These are phyloP conservation scores for Aproaerema taeniolella DNA, from an alignment of 2,888 invertebrate species.

Conservation along the genomic window DNA sequence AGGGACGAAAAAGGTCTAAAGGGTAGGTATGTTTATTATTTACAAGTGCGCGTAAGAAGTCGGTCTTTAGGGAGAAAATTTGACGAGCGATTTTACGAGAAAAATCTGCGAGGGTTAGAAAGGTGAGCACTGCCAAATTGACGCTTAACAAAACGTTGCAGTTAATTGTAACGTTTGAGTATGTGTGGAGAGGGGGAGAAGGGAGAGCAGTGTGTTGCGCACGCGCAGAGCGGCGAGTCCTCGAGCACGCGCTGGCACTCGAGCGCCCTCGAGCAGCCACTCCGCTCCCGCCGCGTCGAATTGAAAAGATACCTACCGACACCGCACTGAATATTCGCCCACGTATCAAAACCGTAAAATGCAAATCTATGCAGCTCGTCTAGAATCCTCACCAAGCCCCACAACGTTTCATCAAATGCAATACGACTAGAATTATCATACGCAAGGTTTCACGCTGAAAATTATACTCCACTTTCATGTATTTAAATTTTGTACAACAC, in stretches of 20 bases:
- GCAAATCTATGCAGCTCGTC: slow-evolving; percentile 75
- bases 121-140: slow-evolving; percentile 51
- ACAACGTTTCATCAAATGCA: slow-evolving; percentile 65
- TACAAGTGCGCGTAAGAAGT: slow-evolving; percentile 1
- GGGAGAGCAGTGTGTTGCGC: slow-evolving; percentile 42
- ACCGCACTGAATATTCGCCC: slow-evolving; percentile 73
- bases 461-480: no score
- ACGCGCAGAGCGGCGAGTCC: slow-evolving; percentile 56
- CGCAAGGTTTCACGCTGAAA: no score
- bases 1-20: slow-evolving; percentile 1
- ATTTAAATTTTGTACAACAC: no score
- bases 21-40: slow-evolving; percentile 2
- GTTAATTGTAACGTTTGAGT: slow-evolving; percentile 63
- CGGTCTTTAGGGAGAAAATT: neutral
- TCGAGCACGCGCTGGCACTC: slow-evolving; percentile 72
- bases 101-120: slow-evolving; percentile 15
- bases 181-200: slow-evolving; percentile 23
- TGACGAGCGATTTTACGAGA: slow-evolving; percentile 15
- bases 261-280: slow-evolving; percentile 62
- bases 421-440: slow-evolving; percentile 66
- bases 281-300: slow-evolving; percentile 65
- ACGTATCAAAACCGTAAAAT: slow-evolving; percentile 76
- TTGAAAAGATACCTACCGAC: slow-evolving; percentile 75
- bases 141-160: slow-evolving; percentile 51
- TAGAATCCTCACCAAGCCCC: slow-evolving; percentile 55